Evolutionary conservation across 2,113 vertebrate genomes (phyloP).

Genomic region (Danionella cerebrum): DNA sequence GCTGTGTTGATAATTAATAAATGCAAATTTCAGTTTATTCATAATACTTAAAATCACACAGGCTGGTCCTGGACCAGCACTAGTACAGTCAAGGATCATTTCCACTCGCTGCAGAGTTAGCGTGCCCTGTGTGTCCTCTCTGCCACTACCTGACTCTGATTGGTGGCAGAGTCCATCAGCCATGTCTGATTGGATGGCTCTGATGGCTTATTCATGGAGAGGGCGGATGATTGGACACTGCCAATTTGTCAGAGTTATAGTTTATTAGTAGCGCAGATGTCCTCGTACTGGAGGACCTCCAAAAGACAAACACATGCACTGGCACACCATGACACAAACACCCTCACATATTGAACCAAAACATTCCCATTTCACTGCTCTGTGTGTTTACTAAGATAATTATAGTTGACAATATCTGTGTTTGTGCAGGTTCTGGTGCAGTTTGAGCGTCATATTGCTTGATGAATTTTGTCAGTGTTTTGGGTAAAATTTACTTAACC

Average conservation of each 20-base stretch:
- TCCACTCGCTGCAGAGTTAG: conserved; percentile 16
- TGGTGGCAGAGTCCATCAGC: conserved; percentile 55
- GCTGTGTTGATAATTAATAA: neutral
- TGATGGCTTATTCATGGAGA: conserved; percentile 55
- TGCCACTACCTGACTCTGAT: conserved; percentile 43
- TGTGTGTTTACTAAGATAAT: neutral
- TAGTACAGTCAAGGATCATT: conserved; percentile 1
- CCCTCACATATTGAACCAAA: neutral
- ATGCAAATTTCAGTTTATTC: neutral
- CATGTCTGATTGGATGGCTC: conserved; percentile 47
- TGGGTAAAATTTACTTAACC: neutral
- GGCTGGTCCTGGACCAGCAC: neutral
- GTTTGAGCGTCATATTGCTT: neutral
- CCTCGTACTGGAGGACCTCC: conserved; percentile 51
- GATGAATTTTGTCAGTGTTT: neutral
- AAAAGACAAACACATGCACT: conserved; percentile 30
- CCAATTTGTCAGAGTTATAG: conserved; percentile 70
- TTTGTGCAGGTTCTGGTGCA: neutral
- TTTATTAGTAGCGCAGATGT: conserved; percentile 70
- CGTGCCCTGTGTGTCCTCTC: conserved; percentile 59
- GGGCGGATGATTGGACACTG: conserved; percentile 53
- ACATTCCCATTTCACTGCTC: neutral
- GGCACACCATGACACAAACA: neutral
- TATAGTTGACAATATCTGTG: neutral
- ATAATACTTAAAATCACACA: neutral